Evolutionary conservation across 2,113 vertebrate genomes (phyloP).

Genomic region (Brachyhypopomus gauderio): DNA sequence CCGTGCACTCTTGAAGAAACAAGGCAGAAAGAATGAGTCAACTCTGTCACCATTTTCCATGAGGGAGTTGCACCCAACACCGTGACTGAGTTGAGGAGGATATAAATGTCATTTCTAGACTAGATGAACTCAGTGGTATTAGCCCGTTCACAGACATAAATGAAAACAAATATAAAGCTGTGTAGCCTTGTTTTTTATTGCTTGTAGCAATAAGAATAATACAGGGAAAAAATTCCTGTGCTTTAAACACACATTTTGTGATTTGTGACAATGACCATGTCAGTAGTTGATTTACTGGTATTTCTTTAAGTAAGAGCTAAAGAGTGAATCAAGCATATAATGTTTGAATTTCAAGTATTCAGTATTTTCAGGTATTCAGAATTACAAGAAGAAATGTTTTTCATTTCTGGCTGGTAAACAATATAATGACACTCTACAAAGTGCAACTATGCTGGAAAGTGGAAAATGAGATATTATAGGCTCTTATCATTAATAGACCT

Average conservation of each 20-base stretch:
- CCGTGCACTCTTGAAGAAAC: slow-evolving; percentile 9
- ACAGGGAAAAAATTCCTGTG: no score
- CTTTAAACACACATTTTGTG: no score
- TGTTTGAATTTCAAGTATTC: neutral
- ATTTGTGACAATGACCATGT: no score
- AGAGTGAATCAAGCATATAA: no score
- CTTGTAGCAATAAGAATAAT: slow-evolving; percentile 15
- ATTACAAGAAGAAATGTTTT: neutral
- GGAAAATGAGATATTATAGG: neutral
- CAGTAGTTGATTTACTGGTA: neutral
- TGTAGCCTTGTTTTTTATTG: slow-evolving; percentile 2
- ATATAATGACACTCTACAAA: neutral
- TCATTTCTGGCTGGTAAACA: neutral
- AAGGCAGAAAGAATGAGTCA: slow-evolving; percentile 35
- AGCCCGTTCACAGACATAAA: slow-evolving; percentile 6
- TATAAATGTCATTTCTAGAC: slow-evolving; percentile 10
- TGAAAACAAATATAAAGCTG: slow-evolving; percentile 15
- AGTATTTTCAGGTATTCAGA: neutral
- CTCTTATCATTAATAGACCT: neutral
- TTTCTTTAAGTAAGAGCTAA: neutral
- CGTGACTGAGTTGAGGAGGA: slow-evolving; percentile 15
- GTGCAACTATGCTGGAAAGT: neutral
- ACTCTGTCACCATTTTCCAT: slow-evolving; percentile 18
- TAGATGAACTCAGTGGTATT: slow-evolving; percentile 27
- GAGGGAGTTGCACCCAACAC: slow-evolving; percentile 15